These are phyloP conservation scores for Gasterosteus nipponicus DNA, from an alignment of 2,113 vertebrate genomes.

Conservation along the genomic window DNA sequence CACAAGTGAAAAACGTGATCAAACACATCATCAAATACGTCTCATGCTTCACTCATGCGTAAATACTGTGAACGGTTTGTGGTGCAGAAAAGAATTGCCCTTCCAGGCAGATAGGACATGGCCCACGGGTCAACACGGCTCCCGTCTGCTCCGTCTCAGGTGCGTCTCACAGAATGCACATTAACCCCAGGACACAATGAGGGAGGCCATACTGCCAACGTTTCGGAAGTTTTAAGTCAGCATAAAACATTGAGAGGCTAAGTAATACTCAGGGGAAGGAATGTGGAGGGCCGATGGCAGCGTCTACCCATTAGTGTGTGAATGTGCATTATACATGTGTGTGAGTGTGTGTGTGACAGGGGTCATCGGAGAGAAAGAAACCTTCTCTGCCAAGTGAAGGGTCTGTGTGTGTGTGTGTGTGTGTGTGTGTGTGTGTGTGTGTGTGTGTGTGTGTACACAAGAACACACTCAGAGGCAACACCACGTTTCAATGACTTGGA, in stretches of 20 bases:
- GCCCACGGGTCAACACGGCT: constrained; percentile 33
- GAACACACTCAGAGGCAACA: constrained; percentile 17
- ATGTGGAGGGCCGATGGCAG: constrained; percentile 10
- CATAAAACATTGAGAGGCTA: constrained; percentile 41
- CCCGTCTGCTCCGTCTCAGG: constrained; percentile 6
- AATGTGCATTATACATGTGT: constrained; percentile 17
- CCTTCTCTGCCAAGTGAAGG: constrained; percentile 28
- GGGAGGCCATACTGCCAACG: constrained; percentile 7
- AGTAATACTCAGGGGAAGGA: constrained; percentile 12
- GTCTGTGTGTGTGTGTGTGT: constrained; percentile 1
- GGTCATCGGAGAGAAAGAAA: constrained; percentile 23
- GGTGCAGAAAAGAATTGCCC: constrained; percentile 56
- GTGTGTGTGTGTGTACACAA: neutral
- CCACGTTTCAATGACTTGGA: constrained; percentile 35
- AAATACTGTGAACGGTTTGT: constrained; percentile 34
- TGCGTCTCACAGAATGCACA: constrained; percentile 13
- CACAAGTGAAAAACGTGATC: constrained; percentile 12
- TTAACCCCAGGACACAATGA: neutral
- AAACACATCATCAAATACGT: neutral
- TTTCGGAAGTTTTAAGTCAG: constrained; percentile 27
- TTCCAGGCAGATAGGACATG: constrained; percentile 48
- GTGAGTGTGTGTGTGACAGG: constrained; percentile 8
- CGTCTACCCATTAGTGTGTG: neutral
- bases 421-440: neutral
- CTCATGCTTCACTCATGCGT: constrained; percentile 19